These are phyloP conservation scores for Aleiodes sp. DNA, from an alignment of 1,140 invertebrate species.

Conservation along the genomic window DNA sequence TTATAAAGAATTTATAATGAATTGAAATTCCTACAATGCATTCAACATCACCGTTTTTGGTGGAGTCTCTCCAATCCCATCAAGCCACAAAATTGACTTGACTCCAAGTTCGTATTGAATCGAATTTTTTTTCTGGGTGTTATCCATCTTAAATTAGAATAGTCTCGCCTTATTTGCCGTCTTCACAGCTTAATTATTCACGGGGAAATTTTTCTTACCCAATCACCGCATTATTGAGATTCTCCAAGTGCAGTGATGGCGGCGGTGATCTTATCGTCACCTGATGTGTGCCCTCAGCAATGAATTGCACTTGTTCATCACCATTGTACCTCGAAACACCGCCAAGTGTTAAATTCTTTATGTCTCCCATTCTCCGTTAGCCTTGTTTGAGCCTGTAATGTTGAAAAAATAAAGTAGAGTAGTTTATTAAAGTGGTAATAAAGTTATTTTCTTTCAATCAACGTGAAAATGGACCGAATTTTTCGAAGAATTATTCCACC, in stretches of 20 bases:
- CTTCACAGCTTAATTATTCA: no score
- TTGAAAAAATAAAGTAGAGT: no score
- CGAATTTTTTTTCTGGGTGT: no score
- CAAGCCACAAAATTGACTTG: no score
- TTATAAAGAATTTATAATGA: neutral
- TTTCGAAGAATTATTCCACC: no score
- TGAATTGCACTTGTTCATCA: conserved; percentile 62
- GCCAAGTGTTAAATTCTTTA: conserved; percentile 57
- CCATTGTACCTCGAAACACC: conserved; percentile 55
- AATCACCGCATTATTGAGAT: conserved; percentile 56
- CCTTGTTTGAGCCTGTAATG: conserved; percentile 1
- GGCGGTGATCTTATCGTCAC: conserved; percentile 62
- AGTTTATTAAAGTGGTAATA: no score
- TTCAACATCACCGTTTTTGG: neutral
- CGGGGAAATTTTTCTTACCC: conserved; percentile 46
- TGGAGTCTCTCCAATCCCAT: no score
- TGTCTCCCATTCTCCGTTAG: conserved; percentile 52
- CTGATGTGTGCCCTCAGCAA: conserved; percentile 59
- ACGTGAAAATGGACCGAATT: no score
- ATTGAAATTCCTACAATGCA: neutral
- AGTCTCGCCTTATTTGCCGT: no score
- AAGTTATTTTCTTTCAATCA: no score
- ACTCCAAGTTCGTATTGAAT: no score
- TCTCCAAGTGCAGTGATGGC: conserved; percentile 54
- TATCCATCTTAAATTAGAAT: no score